These are phyloP conservation scores for Collichthys lucidus DNA, from an alignment of 2,113 vertebrate genomes.

Conservation along the genomic window DNA sequence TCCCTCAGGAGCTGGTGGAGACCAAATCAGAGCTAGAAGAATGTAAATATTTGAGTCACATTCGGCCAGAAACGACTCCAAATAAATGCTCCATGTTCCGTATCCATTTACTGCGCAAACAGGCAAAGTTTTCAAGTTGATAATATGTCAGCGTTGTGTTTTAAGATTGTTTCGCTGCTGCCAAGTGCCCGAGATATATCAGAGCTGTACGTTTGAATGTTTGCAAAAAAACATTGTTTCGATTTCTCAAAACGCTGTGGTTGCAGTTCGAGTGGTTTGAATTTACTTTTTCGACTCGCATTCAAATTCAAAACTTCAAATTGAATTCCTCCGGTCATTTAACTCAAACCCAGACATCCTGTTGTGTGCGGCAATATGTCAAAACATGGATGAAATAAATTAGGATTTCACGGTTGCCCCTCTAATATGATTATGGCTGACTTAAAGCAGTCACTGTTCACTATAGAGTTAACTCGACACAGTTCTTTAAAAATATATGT, in stretches of 20 bases:
- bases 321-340: background rate
- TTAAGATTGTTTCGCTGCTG: background rate
- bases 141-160: background rate
- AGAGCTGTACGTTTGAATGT: background rate
- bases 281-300: background rate
- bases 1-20: background rate
- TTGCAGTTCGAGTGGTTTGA: background rate
- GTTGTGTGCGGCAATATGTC: background rate
- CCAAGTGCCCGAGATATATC: background rate
- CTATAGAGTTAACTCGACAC: background rate
- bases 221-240: background rate
- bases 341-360: constrained; percentile 5
- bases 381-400: background rate
- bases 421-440: background rate
- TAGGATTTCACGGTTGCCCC: background rate
- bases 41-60: background rate
- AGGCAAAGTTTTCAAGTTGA: background rate
- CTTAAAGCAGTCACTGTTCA: background rate
- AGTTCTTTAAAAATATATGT: background rate
- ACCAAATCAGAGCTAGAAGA: background rate
- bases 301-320: background rate
- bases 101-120: background rate
- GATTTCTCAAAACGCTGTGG: background rate
- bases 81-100: background rate
- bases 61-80: background rate